Conservation (phyloP, 1,140 invertebrate species). For the Neotoxoptera formosana region DNA sequence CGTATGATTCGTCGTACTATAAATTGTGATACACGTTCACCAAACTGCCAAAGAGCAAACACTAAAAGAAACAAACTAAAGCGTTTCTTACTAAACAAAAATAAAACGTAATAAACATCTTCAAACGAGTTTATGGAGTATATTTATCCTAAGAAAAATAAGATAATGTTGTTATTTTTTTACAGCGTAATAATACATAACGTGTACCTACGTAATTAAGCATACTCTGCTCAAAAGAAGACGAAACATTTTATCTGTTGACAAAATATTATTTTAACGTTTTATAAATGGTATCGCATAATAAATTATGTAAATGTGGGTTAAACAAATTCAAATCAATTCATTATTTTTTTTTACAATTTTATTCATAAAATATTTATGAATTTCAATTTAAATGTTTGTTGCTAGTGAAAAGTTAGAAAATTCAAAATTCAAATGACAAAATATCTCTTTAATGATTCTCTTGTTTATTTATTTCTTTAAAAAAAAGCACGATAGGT, state of each 20-base stretch:
- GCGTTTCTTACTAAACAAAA: not conserved
- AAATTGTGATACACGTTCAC: not conserved
- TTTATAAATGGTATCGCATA: not conserved
- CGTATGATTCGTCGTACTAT: not conserved
- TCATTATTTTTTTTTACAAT: not conserved
- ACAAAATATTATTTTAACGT: not conserved
- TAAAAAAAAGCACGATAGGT: not conserved
- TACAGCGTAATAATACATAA: not conserved
- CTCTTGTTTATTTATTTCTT: not conserved
- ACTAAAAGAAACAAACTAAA: not conserved
- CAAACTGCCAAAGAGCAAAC: not conserved
- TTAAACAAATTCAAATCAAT: constrained; percentile 19
- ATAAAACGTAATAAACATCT: constrained; percentile 11
- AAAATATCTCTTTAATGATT: not conserved
- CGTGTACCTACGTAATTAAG: not conserved
- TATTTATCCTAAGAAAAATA: not conserved
- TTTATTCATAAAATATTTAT: not conserved
- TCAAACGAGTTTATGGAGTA: not conserved
- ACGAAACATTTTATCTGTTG: not conserved
- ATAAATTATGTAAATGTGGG: not conserved
- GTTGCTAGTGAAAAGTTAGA: not conserved
- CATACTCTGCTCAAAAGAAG: not conserved
- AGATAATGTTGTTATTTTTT: not conserved
- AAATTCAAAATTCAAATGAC: not conserved
- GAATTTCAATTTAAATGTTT: not conserved